Conservation (phyloP, 2,888 invertebrate genomes). For the Phengaris alcon region DNA sequence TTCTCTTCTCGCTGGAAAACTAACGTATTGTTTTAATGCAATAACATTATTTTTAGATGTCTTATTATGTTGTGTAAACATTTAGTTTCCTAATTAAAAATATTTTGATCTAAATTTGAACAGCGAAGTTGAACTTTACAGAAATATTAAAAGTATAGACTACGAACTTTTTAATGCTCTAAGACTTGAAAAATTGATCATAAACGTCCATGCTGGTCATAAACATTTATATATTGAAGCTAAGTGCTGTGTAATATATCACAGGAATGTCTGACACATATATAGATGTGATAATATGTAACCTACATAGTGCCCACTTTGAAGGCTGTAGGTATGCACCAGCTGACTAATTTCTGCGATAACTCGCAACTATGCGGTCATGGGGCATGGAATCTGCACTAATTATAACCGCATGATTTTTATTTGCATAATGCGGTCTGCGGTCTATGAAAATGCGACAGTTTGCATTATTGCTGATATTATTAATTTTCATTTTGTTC, state of each 20-base stretch:
- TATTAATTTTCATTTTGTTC: neutral
- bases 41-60: neutral
- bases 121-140: neutral
- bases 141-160: neutral
- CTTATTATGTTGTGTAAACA: neutral
- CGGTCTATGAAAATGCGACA: neutral
- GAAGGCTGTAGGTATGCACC: neutral
- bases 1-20: neutral
- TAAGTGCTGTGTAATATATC: constrained; percentile 13
- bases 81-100: neutral
- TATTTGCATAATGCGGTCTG: constrained; percentile 18
- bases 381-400: constrained; percentile 9
- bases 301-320: constrained; percentile 3
- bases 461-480: neutral
- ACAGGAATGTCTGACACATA: constrained; percentile 10
- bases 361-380: neutral
- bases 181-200: neutral
- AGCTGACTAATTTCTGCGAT: neutral
- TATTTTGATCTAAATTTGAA: neutral
- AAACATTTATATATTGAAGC: neutral
- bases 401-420: constrained; percentile 23
- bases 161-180: no score
- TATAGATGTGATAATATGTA: constrained; percentile 3
- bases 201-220: neutral
- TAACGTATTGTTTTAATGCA: neutral